phyloP scores from a whole-genome alignment of 2,888 invertebrate genomes.

The Parasteatoda lunata region DNA sequence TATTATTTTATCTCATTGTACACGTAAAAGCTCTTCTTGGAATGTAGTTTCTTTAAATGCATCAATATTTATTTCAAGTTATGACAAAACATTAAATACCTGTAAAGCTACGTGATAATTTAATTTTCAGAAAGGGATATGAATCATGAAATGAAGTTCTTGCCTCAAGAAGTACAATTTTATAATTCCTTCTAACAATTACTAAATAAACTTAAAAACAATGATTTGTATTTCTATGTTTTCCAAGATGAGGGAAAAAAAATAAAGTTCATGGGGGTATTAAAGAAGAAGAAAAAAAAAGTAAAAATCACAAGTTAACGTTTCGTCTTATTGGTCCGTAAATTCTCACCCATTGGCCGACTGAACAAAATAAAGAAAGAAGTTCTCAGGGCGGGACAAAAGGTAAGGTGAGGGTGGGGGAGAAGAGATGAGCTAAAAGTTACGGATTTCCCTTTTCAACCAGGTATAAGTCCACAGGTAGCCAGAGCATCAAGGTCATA shows the following conservation, averaged over 20 bases:
- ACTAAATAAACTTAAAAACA: neutral
- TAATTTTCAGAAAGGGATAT: no score
- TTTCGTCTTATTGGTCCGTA: slow-evolving; percentile 52
- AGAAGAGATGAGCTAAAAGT: slow-evolving; percentile 20
- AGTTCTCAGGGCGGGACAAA: slow-evolving; percentile 18
- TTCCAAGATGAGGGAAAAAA: neutral
- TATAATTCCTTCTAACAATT: neutral
- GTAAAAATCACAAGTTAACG: slow-evolving; percentile 21
- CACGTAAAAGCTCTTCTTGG: no score
- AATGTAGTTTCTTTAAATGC: no score
- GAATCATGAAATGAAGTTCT: no score
- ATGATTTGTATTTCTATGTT: neutral
- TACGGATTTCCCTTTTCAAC: slow-evolving; percentile 62
- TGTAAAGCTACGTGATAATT: no score
- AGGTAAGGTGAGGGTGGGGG: slow-evolving; percentile 12
- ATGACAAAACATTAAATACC: no score
- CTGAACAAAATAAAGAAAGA: slow-evolving; percentile 15
- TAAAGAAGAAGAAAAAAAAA: slow-evolving; percentile 15
- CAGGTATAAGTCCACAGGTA: slow-evolving; percentile 54
- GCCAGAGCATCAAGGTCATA: slow-evolving; percentile 51
- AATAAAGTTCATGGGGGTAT: neutral
- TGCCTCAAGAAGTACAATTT: no score
- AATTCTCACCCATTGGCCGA: slow-evolving; percentile 59
- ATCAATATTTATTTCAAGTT: no score
- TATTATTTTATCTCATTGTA: no score